A percentile compares a stretch with the other conserved stretches of the same genome.
phyloP scores from a whole-genome alignment of 1,140 invertebrate genomes.

The Pseudomyrmex cubaensis region DNA sequence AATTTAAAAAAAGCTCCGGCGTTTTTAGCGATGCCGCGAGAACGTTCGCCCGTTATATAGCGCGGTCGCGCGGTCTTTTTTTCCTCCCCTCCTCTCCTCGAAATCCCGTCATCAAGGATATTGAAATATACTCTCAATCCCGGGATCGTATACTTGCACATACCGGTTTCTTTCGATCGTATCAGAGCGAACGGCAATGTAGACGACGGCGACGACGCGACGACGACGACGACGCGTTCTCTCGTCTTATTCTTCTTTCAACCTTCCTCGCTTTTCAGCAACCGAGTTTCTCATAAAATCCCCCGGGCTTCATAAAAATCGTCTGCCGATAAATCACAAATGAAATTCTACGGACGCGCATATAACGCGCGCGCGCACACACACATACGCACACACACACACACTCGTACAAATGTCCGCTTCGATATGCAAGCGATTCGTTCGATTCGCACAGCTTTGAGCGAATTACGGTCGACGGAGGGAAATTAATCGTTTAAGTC shows the following conservation, averaged over 20 bases:
- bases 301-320: constrained; percentile 55
- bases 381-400: background rate
- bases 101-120: constrained; percentile 43
- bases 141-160: constrained; percentile 8
- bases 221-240: background rate
- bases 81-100: background rate
- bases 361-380: background rate
- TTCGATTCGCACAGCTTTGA: constrained; percentile 13
- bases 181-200: constrained; percentile 21
- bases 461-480: constrained; percentile 32
- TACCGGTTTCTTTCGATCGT: constrained; percentile 26
- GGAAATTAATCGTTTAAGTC: constrained; percentile 57
- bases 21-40: background rate
- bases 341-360: constrained; percentile 46
- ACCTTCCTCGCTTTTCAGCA: constrained; percentile 43
- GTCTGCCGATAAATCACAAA: constrained; percentile 58
- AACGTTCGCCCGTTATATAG: constrained; percentile 23
- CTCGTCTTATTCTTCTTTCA: constrained; percentile 49
- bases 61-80: constrained; percentile 12
- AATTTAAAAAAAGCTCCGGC: constrained; percentile 27
- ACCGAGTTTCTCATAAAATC: constrained; percentile 57
- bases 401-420: background rate
- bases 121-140: constrained; percentile 40
- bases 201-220: constrained; percentile 20
- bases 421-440: constrained; percentile 40